Evolutionary conservation across 2,113 vertebrate species (phyloP).

Genomic region (Dissostichus mawsoni): DNA sequence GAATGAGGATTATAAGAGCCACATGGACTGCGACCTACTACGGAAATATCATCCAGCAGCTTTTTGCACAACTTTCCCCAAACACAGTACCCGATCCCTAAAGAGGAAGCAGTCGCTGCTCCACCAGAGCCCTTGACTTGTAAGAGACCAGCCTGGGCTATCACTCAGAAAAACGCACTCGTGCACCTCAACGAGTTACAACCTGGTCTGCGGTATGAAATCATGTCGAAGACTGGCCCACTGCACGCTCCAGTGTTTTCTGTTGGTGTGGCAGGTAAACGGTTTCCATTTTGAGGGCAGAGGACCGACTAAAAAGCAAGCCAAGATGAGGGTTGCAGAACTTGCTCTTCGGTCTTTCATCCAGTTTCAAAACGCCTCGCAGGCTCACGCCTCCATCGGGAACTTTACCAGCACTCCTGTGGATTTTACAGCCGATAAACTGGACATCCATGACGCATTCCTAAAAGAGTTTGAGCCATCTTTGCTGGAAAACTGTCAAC

Average conservation of each 20-base stretch:
- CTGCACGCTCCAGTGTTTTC: constrained; percentile 92
- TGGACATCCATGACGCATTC: constrained; percentile 87
- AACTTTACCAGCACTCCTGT: constrained; percentile 77
- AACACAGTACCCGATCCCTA: background rate
- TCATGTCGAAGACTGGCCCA: constrained; percentile 89
- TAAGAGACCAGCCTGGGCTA: constrained; percentile 86
- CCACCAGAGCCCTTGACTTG: constrained; percentile 83
- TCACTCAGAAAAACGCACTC: constrained; percentile 91
- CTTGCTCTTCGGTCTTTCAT: constrained; percentile 90
- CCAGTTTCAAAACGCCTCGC: constrained; percentile 92
- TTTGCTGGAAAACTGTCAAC: constrained; percentile 68
- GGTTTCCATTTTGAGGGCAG: constrained; percentile 91
- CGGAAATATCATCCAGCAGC: constrained; percentile 37
- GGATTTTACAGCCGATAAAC: constrained; percentile 92
- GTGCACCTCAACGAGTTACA: constrained; percentile 93
- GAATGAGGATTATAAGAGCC: constrained; percentile 39
- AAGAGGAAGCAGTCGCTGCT: constrained; percentile 64
- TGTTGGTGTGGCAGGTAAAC: constrained; percentile 91
- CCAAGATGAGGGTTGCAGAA: constrained; percentile 92
- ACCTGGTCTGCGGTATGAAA: constrained; percentile 90
- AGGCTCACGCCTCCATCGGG: constrained; percentile 89
- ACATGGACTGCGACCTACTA: constrained; percentile 1
- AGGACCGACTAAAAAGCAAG: constrained; percentile 93
- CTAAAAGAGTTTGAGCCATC: constrained; percentile 90
- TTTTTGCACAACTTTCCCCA: constrained; percentile 30